Conservation (phyloP, 2,113 vertebrate species). For the Dendropsophus ebraccatus region DNA sequence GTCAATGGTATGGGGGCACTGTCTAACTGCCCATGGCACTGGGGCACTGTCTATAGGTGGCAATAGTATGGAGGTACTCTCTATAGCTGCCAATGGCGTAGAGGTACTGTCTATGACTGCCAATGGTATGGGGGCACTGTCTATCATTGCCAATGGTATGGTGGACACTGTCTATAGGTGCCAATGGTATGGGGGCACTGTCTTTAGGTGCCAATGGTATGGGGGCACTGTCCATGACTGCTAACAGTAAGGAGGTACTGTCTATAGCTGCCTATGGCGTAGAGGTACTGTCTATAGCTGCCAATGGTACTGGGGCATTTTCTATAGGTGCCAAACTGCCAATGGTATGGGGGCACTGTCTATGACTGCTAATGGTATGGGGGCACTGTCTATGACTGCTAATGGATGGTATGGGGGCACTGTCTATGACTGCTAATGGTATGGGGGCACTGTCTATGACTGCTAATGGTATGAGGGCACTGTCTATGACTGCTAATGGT, state of each 20-base stretch:
- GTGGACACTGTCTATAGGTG: background rate
- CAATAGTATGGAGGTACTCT: background rate
- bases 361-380: background rate
- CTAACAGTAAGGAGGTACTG: too few species aligned
- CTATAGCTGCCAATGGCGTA: background rate
- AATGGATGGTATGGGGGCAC: background rate
- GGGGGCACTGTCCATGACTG: too few species aligned
- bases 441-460: background rate
- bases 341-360: background rate
- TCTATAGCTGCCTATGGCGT: too few species aligned
- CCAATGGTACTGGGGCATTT: too few species aligned
- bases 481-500: background rate
- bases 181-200: background rate
- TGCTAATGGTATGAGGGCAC: background rate
- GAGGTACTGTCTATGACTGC: background rate
- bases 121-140: background rate
- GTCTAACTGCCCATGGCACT: too few species aligned
- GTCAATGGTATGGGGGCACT: too few species aligned
- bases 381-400: background rate
- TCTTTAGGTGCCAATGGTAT: too few species aligned
- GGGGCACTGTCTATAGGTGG: too few species aligned
- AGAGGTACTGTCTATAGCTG: too few species aligned
- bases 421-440: background rate
- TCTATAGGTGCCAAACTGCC: background rate
- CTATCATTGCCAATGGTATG: too few species aligned